Evolutionary conservation across 2,888 invertebrate species (phyloP).

Genomic region (Hololepta plana): DNA sequence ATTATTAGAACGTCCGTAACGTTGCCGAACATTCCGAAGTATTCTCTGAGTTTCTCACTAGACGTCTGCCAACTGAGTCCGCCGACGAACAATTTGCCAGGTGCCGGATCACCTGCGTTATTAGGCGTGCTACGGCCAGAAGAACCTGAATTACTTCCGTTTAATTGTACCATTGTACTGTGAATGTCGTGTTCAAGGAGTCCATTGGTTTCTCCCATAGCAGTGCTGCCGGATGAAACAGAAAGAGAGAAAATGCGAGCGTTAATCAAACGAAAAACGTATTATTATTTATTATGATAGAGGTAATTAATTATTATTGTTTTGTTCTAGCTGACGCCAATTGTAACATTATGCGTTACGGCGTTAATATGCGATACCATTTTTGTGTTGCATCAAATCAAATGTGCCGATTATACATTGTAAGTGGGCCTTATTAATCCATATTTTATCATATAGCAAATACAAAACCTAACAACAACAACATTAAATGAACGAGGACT

Average conservation of each 20-base stretch:
- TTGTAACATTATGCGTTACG: too few relatives aligned
- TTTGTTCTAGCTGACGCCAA: too few relatives aligned
- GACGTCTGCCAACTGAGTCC: constrained; percentile 89
- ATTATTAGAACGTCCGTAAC: constrained; percentile 85
- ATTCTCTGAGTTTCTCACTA: constrained; percentile 79
- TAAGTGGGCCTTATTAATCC: too few relatives aligned
- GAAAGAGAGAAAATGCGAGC: constrained; percentile 14
- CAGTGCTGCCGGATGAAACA: constrained; percentile 26
- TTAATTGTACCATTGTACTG: constrained; percentile 20
- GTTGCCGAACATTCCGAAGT: constrained; percentile 82
- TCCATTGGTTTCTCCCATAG: constrained; percentile 29
- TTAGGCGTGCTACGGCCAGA: constrained; percentile 62
- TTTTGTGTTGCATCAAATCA: too few relatives aligned
- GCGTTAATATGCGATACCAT: too few relatives aligned
- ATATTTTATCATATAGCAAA: too few relatives aligned
- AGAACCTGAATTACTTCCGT: constrained; percentile 39
- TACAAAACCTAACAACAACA: too few relatives aligned
- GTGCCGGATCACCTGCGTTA: constrained; percentile 48
- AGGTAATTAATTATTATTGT: too few relatives aligned
- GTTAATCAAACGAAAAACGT: too few relatives aligned
- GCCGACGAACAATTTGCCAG: constrained; percentile 77
- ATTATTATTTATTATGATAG: constrained; percentile 13
- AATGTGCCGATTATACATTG: too few relatives aligned
- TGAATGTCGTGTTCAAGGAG: constrained; percentile 34
- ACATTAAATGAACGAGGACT: too few relatives aligned